Conservation (phyloP, 2,888 invertebrate genomes). For the Plemyria rubiginata region DNA sequence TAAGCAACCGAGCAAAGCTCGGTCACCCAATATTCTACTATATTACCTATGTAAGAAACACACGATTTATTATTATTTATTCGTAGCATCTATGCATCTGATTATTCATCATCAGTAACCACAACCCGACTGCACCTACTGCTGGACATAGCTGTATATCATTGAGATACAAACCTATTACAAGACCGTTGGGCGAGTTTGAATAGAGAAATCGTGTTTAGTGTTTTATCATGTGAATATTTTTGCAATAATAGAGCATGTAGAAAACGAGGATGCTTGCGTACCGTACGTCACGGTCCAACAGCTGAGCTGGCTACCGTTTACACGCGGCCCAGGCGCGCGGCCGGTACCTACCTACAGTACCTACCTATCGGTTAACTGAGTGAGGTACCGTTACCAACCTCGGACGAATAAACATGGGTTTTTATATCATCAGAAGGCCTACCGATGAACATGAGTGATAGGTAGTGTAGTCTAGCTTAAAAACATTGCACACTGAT, state of each 20-base stretch:
- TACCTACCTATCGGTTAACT: conserved; percentile 28
- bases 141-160: too few relatives aligned
- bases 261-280: conserved; percentile 71
- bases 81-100: too few relatives aligned
- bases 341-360: conserved; percentile 13
- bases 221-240: conserved; percentile 43
- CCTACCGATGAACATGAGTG: not conserved
- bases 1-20: too few relatives aligned
- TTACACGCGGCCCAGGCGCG: conserved; percentile 33
- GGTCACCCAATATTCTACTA: too few relatives aligned
- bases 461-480: not conserved
- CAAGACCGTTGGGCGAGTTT: conserved; percentile 11
- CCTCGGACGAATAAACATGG: conserved; percentile 42
- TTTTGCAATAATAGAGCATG: conserved; percentile 56
- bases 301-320: conserved; percentile 60
- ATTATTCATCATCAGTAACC: too few relatives aligned
- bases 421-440: conserved; percentile 6
- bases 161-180: conserved; percentile 1
- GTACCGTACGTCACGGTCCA: conserved; percentile 69
- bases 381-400: conserved; percentile 50
- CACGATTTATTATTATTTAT: too few relatives aligned
- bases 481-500: not conserved
- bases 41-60: too few relatives aligned
- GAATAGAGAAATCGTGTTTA: conserved; percentile 34
- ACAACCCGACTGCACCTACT: too few relatives aligned